phyloP scores from a whole-genome alignment of 2,888 invertebrate species.

The Cheilosia vulpina region DNA sequence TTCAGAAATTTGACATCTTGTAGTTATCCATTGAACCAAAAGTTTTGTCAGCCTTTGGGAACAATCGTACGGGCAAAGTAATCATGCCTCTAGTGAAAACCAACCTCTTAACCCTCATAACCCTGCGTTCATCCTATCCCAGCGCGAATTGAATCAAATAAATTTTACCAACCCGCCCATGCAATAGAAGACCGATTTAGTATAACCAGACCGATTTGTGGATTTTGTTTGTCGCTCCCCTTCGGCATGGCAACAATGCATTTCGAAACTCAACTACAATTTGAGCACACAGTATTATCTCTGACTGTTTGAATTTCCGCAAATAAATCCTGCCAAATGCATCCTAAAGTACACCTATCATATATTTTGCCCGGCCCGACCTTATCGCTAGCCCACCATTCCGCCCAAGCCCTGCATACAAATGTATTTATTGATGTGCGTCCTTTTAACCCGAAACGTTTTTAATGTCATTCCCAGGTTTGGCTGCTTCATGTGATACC shows the following conservation, averaged over 20 bases:
- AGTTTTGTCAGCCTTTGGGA: no score
- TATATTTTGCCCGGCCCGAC: not conserved
- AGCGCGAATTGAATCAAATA: no score
- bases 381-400: not conserved
- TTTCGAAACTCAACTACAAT: not conserved
- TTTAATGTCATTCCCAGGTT: slow-evolving; percentile 84
- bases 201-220: no score
- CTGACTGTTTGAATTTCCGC: not conserved
- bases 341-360: not conserved
- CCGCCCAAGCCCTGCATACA: not conserved
- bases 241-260: not conserved
- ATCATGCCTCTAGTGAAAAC: no score
- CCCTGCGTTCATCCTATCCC: no score
- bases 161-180: no score
- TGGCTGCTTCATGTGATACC: slow-evolving; percentile 88
- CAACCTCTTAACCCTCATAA: no score
- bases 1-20: no score
- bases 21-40: no score
- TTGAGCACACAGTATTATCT: not conserved
- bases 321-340: not conserved
- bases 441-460: slow-evolving; percentile 46
- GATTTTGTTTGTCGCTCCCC: not conserved
- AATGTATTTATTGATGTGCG: slow-evolving; percentile 22
- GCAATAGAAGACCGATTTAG: no score
- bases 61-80: no score